Evolutionary conservation across 1,140 invertebrate genomes (phyloP).

Genomic region (Drosophila triauraria): DNA sequence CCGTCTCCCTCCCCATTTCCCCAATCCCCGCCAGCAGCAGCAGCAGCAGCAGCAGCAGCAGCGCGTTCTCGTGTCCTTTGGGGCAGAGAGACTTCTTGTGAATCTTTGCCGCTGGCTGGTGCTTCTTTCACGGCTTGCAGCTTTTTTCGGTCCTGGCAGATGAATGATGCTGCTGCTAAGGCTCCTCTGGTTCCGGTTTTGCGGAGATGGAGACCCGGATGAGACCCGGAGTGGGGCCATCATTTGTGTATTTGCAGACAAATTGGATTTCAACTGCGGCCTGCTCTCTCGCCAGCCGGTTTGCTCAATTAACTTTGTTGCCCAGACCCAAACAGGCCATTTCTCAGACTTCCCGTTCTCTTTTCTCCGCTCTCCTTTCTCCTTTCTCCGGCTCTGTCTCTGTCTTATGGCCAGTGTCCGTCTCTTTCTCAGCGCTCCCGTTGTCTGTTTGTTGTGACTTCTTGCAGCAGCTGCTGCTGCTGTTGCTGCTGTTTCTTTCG

Average conservation of each 20-base stretch:
- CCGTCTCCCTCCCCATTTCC: no score
- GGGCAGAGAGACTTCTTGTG: slow-evolving; percentile 23
- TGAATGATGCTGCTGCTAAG: slow-evolving; percentile 45
- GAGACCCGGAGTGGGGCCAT: slow-evolving; percentile 13
- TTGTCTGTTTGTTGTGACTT: slow-evolving; percentile 23
- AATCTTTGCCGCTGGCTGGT: slow-evolving; percentile 14
- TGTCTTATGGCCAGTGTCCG: neutral
- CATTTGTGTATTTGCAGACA: slow-evolving; percentile 62
- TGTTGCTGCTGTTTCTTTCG: slow-evolving; percentile 18
- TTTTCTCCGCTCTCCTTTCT: neutral
- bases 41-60: neutral
- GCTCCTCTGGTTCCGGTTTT: slow-evolving; percentile 10
- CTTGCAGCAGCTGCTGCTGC: slow-evolving; percentile 22
- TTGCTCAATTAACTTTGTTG: slow-evolving; percentile 67
- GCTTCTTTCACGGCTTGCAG: slow-evolving; percentile 29
- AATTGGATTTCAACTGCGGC: slow-evolving; percentile 58
- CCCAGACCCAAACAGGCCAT: slow-evolving; percentile 53
- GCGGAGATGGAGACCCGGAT: neutral
- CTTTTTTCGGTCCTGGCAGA: slow-evolving; percentile 28
- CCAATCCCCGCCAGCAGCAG: neutral
- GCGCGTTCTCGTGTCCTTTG: neutral
- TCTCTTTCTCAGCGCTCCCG: no score
- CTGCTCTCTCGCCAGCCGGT: slow-evolving; percentile 21
- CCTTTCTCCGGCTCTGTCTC: neutral
- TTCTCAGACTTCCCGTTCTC: slow-evolving; percentile 37